These are phyloP conservation scores for Drosophila asahinai DNA, from an alignment of 1,140 invertebrate genomes.

Conservation along the genomic window DNA sequence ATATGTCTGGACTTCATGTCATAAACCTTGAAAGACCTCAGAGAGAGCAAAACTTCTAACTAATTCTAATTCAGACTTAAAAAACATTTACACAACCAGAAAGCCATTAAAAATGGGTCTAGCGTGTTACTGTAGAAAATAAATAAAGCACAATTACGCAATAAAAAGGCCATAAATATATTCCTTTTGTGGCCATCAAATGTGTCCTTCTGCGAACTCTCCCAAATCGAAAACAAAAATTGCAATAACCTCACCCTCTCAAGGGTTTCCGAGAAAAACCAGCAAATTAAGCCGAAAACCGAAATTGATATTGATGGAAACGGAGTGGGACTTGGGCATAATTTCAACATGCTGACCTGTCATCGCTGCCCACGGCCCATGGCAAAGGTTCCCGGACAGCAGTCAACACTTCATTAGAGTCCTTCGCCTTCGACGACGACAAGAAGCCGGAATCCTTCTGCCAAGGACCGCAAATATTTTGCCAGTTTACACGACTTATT, in stretches of 20 bases:
- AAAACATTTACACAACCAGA: not conserved
- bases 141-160: constrained; percentile 2
- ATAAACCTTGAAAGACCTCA: not conserved
- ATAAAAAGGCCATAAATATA: constrained; percentile 16
- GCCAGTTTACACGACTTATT: constrained; percentile 79
- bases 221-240: not conserved
- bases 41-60: too few species aligned
- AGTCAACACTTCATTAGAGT: constrained; percentile 73
- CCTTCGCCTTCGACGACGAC: constrained; percentile 35
- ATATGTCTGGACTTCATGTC: not conserved
- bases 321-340: constrained; percentile 43
- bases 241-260: not conserved
- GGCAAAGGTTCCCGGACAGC: constrained; percentile 19
- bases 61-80: not conserved
- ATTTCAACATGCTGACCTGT: constrained; percentile 59
- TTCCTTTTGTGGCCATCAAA: not conserved
- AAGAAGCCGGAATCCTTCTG: constrained; percentile 2
- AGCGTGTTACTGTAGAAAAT: too few species aligned
- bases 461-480: constrained; percentile 58
- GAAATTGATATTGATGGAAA: constrained; percentile 73
- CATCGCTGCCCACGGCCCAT: constrained; percentile 13
- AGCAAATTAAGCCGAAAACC: constrained; percentile 34
- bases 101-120: not conserved
- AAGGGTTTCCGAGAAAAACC: constrained; percentile 10
- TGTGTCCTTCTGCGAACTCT: not conserved